Base-by-base conservation (phyloP, 2,113 vertebrate genomes). In the Coregonus clupeaformis region DNA sequence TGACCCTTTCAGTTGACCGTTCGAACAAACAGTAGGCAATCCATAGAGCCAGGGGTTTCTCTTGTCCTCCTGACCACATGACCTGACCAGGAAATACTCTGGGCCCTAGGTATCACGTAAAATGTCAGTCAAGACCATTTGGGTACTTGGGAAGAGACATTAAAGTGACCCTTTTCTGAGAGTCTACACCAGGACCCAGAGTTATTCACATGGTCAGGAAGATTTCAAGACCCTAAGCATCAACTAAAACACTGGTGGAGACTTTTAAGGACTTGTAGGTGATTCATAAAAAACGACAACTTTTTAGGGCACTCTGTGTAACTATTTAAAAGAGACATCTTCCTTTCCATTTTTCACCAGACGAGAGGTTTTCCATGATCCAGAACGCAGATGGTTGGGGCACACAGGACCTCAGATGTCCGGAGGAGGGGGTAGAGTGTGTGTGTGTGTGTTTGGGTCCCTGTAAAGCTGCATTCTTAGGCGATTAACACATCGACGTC, bases 401-500 rank as follows among this genome's bases (percentile, higher is more conserved):
- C 27, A 27, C 27, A 27, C 27, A 27, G 27, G 27, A 27, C 27
- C 27, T 45, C 42, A 2, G 42, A 45, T 11, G 42, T 45, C 59
- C 59, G 59, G 5, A 4, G 20, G 1, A 62, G 59, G 22, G 87
- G 87, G 80, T 79, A 77, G 74, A 80, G 81, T 77, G 79, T 78
- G 83, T 82, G 77, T 84, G 86, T 69, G 72, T 18, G 55, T 87
- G 79, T 91, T 84, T 84, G 87, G 81, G 87, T 87, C 84, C 87
- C 82, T 84, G 83, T 4, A 3, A 80, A 70, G 22, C 68, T 60
- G 69, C 87, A 93, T 92, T 92, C 90, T 91, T 88, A 18, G 76
- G 84, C 64, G 82, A 89, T 92, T 87, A 91, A 89, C 91, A 89
- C 90, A 90, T 82, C 74, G 86, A 88, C 83, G 42, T 3, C 47